Conservation (phyloP, 2,888 invertebrate species). For the Schizaphis graminum region DNA sequence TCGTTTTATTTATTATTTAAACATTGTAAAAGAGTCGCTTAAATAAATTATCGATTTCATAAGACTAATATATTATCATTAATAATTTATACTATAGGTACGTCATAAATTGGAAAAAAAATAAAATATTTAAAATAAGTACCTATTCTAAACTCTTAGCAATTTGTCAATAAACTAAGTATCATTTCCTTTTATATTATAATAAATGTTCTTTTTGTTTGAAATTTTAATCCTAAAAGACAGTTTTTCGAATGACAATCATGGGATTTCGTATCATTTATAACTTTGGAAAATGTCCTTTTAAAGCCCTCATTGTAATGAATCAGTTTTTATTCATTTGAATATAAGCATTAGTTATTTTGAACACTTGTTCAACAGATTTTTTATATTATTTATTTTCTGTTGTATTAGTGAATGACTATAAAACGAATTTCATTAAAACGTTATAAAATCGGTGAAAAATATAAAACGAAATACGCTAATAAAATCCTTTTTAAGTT, state of each 20-base stretch:
- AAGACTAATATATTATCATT: background rate
- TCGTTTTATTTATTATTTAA: background rate
- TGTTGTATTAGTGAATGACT: background rate
- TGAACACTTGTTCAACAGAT: slow-evolving; percentile 32
- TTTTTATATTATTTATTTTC: slow-evolving; percentile 35
- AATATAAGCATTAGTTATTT: slow-evolving; percentile 50
- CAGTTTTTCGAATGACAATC: background rate
- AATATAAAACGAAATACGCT: slow-evolving; percentile 5
- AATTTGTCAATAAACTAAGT: slow-evolving; percentile 10
- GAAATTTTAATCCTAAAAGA: slow-evolving; percentile 6
- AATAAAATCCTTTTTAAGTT: slow-evolving; percentile 44
- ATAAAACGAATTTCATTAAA: slow-evolving; percentile 42
- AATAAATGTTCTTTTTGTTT: slow-evolving; percentile 10
- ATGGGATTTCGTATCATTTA: slow-evolving; percentile 23
- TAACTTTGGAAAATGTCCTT: slow-evolving; percentile 8
- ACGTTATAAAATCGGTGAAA: slow-evolving; percentile 35
- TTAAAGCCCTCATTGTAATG: slow-evolving; percentile 1
- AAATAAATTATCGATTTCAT: background rate
- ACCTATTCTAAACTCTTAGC: background rate
- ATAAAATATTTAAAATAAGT: background rate
- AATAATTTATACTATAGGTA: background rate
- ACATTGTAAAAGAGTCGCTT: background rate
- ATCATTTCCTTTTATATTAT: background rate
- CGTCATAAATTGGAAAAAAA: background rate
- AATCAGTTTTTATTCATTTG: slow-evolving; percentile 46